These are phyloP conservation scores for Anastrepha obliqua DNA, from an alignment of 1,140 invertebrate species.

Conservation along the genomic window DNA sequence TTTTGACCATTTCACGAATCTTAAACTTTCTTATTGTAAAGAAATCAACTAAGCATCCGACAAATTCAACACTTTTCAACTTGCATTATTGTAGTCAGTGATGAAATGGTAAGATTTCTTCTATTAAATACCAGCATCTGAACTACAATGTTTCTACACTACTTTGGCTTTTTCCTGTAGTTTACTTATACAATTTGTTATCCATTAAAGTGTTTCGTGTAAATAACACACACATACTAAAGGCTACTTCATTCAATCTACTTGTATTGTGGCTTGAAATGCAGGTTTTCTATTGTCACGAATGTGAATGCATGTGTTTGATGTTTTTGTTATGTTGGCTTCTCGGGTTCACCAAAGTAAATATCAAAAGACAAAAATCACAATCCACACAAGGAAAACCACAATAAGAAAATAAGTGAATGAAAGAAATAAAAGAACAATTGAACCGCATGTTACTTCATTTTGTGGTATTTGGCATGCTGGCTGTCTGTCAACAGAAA, in stretches of 20 bases:
- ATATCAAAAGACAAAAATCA: not conserved
- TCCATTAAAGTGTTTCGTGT: too few species aligned
- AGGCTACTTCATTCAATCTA: conserved; percentile 6
- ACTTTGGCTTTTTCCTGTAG: too few species aligned
- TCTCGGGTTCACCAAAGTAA: not conserved
- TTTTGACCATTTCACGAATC: too few species aligned
- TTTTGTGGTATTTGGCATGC: conserved; percentile 33
- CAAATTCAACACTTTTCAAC: too few species aligned
- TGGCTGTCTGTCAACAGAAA: not conserved
- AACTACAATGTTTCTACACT: too few species aligned
- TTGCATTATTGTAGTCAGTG: too few species aligned
- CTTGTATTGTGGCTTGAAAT: not conserved
- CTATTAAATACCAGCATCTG: too few species aligned
- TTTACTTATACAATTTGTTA: too few species aligned
- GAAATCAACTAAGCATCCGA: too few species aligned
- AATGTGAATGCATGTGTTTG: not conserved
- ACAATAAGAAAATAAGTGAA: conserved; percentile 32
- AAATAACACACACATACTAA: not conserved
- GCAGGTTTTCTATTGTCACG: not conserved
- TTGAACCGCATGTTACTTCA: conserved; percentile 47
- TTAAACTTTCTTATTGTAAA: too few species aligned
- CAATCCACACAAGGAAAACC: conserved; percentile 24
- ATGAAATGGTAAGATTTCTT: too few species aligned
- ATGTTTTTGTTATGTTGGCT: not conserved
- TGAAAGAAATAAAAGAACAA: conserved; percentile 27